Conservation (phyloP, 2,888 invertebrate species). For the Alloplasta piceator region DNA sequence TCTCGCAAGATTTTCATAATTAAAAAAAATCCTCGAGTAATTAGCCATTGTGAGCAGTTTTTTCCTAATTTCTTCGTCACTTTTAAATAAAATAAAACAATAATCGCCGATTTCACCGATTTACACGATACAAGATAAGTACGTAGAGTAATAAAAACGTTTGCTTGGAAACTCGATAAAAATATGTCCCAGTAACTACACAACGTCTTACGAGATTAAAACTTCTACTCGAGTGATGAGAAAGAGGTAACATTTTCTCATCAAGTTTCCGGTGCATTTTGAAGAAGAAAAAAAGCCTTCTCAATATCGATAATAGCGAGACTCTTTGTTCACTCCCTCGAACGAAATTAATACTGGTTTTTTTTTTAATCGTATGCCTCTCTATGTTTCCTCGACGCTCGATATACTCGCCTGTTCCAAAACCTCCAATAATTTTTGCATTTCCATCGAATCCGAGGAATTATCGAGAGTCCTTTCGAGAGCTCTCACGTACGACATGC, state of each 20-base stretch:
- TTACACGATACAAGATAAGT: slow-evolving; percentile 45
- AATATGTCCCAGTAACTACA: background rate
- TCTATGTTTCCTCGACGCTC: slow-evolving; percentile 75
- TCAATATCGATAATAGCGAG: slow-evolving; percentile 12
- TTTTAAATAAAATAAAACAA: slow-evolving; percentile 46
- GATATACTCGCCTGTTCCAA: slow-evolving; percentile 80
- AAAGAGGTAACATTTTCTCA: slow-evolving; percentile 6
- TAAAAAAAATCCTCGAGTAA: background rate
- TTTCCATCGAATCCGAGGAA: slow-evolving; percentile 79
- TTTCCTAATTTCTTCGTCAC: slow-evolving; percentile 22
- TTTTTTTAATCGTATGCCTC: slow-evolving; percentile 66
- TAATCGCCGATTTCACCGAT: slow-evolving; percentile 46
- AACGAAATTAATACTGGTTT: slow-evolving; percentile 78
- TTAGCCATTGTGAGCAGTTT: background rate
- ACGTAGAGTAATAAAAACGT: slow-evolving; percentile 54
- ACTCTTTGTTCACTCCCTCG: slow-evolving; percentile 19
- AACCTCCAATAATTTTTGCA: slow-evolving; percentile 80
- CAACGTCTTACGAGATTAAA: background rate
- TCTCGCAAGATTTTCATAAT: slow-evolving; percentile 26
- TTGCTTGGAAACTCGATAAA: slow-evolving; percentile 39
- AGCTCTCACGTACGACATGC: slow-evolving; percentile 91
- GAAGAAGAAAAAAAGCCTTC: slow-evolving; percentile 12
- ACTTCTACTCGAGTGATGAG: background rate
- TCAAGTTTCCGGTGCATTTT: slow-evolving; percentile 18
- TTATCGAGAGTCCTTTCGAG: slow-evolving; percentile 79